phyloP scores from a whole-genome alignment of 2,888 invertebrate genomes.

The Stratiomys singularior region DNA sequence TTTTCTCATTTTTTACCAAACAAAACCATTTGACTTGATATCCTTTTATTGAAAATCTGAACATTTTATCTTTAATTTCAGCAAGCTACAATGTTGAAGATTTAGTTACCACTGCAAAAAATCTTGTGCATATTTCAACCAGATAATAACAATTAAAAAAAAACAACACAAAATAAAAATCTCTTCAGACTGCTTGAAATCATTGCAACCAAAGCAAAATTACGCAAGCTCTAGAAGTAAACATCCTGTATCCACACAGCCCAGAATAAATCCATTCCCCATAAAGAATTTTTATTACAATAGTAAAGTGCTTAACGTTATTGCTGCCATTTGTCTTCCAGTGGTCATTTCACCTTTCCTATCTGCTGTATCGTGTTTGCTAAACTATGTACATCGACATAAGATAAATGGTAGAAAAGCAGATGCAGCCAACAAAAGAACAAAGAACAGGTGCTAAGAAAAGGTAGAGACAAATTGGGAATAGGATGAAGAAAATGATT shows the following conservation, averaged over 20 bases:
- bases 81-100: too few species aligned
- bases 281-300: slow-evolving; percentile 39
- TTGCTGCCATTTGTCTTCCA: slow-evolving; percentile 34
- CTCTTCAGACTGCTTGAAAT: too few species aligned
- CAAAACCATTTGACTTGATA: too few species aligned
- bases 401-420: background rate
- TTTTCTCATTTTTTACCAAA: too few species aligned
- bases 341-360: slow-evolving; percentile 2
- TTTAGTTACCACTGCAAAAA: too few species aligned
- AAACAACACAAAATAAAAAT: too few species aligned
- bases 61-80: too few species aligned
- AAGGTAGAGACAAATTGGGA: background rate
- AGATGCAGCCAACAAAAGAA: background rate
- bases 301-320: slow-evolving; percentile 32
- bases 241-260: background rate
- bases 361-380: background rate
- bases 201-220: background rate
- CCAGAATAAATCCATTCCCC: slow-evolving; percentile 38
- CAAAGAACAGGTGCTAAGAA: background rate
- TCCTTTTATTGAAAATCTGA: too few species aligned
- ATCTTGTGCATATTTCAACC: too few species aligned
- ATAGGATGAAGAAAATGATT: background rate
- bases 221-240: slow-evolving; percentile 6
- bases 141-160: too few species aligned
- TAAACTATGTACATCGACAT: background rate